These are phyloP conservation scores for Dicentrarchus labrax DNA, from an alignment of 2,113 vertebrate genomes.

Conservation along the genomic window DNA sequence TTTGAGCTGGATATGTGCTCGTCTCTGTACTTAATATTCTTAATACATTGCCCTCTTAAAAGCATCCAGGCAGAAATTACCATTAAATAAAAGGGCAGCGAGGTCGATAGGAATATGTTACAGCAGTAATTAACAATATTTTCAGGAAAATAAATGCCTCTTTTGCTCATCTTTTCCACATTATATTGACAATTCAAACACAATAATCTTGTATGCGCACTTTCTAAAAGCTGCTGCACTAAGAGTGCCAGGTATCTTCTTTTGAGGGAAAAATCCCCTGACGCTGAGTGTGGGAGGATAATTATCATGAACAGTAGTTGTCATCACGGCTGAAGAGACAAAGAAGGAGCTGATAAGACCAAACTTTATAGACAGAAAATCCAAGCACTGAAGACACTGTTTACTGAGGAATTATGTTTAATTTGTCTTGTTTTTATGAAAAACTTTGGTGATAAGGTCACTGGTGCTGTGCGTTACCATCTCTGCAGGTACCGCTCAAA, in stretches of 20 bases:
- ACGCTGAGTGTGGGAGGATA: conserved; percentile 26
- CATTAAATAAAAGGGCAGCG: neutral
- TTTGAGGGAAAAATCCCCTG: neutral
- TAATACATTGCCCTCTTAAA: neutral
- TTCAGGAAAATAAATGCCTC: neutral
- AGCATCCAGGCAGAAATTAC: neutral
- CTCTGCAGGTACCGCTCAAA: neutral
- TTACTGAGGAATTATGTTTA: neutral
- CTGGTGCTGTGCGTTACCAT: too few relatives aligned
- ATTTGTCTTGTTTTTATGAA: neutral
- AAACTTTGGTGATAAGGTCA: neutral
- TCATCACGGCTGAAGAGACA: neutral
- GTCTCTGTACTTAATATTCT: conserved; percentile 15
- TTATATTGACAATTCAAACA: neutral
- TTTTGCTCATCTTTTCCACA: neutral
- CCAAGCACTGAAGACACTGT: neutral
- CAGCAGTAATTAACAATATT: neutral
- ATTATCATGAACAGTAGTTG: neutral
- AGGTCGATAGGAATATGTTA: neutral
- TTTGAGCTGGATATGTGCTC: neutral
- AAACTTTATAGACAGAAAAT: neutral
- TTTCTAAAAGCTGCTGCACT: neutral
- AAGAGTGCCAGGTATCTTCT: neutral
- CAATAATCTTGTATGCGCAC: neutral
- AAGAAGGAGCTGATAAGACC: neutral